Base-by-base conservation (phyloP, 2,797 vertebrate genomes). In the Cheirogaleus major region DNA sequence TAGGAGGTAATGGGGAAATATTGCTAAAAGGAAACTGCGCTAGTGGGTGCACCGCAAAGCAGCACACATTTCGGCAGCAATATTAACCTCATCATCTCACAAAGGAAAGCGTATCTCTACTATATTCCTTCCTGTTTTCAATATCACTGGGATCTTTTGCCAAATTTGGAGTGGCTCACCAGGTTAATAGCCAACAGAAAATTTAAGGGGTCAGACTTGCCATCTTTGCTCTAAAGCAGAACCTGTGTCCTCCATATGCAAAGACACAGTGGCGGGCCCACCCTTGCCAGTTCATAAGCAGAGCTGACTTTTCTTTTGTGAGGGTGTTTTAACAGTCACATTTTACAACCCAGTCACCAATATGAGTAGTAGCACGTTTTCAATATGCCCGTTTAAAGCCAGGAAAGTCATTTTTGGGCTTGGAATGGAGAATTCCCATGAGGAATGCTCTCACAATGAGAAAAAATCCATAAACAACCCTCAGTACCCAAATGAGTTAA, bases 81-180 rank as follows among this genome's bases (percentile, higher is more conserved):
- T 22, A 7, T 52, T 70, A 87, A 92, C 85, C 63, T 80, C 55
- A 79, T 73, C 67, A 45, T n/a, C 65, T 55, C 57, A 45, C 41
- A 59, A 79, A 78, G 48, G 41, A 70, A 87, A 81, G 72, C 50
- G 0, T 61, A 95, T 30, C 95, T 88, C 41, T n/a, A 84, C 32
- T 50, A 10, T 32, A 55, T 57, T 92, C 72, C 57, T 85, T 90
- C 84, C 92, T 48, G 72, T 72, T 91, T 88, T 93, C 75, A 92
- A 43, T 72, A 75, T 27, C 61, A 43, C 45, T 70, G 72, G 61
- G 72, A 50, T 81, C 67, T 86, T 59, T 79, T 35, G 80, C 27
- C 55, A 89, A 61, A 83, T 73, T 0, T 23, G 72, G 91, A 92
- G 80, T 45, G 61, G 12, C 18, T 38, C 38, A 32, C 85, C 27